Percentiles rank a stretch among this genome's conserved stretches.
Evolutionary conservation across 2,113 vertebrate genomes (phyloP).

Genomic region (Paradoxurus hermaphroditus): DNA sequence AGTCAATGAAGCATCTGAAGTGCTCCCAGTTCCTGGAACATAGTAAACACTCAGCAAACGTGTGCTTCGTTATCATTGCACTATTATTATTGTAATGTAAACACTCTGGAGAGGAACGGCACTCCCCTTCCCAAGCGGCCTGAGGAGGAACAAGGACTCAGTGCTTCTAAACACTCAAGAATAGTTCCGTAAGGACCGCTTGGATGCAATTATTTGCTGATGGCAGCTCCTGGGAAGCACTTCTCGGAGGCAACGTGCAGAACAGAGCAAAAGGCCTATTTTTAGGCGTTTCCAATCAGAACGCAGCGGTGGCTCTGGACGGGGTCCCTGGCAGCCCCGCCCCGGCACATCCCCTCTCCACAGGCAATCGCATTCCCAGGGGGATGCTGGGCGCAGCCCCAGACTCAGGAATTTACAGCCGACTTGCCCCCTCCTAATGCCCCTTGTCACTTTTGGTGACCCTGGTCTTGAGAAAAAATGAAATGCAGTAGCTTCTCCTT

Average conservation of each 20-base stretch:
- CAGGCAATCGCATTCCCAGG: background rate
- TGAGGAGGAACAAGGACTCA: background rate
- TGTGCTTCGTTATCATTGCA: background rate
- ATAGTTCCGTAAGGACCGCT: background rate
- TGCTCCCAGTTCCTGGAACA: background rate
- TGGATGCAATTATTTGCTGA: background rate
- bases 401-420: background rate
- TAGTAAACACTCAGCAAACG: background rate
- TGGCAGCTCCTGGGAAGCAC: background rate
- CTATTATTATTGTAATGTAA: background rate
- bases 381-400: background rate
- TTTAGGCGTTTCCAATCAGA: background rate
- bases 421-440: background rate
- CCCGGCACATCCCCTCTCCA: background rate
- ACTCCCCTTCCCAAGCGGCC: background rate
- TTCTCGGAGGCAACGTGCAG: background rate
- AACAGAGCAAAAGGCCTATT: background rate
- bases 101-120: background rate
- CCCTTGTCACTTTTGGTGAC: background rate
- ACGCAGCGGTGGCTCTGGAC: background rate
- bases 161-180: background rate
- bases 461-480: background rate
- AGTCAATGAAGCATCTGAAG: background rate
- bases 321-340: background rate
- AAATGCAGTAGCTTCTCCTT: background rate